These are phyloP conservation scores for Aptenodytes forsteri DNA, from an alignment of 2,113 vertebrate genomes.

Conservation along the genomic window DNA sequence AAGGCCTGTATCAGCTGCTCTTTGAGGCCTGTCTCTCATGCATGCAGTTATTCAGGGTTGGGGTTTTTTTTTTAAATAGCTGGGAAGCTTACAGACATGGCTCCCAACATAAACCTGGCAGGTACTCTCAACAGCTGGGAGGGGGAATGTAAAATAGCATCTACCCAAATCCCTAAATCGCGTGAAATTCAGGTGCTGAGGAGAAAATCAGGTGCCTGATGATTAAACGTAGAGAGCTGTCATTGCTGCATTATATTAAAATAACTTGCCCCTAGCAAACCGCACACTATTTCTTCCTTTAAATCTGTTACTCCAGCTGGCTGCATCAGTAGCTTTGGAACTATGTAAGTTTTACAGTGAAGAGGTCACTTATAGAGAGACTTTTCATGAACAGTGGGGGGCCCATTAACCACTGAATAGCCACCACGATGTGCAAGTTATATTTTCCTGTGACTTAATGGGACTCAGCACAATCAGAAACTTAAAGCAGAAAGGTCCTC, in stretches of 20 bases:
- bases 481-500: constrained; percentile 45
- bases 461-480: not conserved
- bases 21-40: not conserved
- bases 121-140: not conserved
- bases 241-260: constrained; percentile 74
- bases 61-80: constrained; percentile 62
- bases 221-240: constrained; percentile 70
- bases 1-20: not conserved
- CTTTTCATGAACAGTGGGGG: constrained; percentile 16
- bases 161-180: not conserved
- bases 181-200: constrained; percentile 56
- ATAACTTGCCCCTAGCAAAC: constrained; percentile 74
- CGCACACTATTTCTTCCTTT: constrained; percentile 56
- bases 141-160: constrained; percentile 30
- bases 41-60: constrained; percentile 4
- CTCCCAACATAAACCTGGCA: constrained; percentile 24
- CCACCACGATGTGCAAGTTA: not conserved
- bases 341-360: constrained; percentile 45
- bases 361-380: not conserved
- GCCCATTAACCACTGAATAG: constrained; percentile 54
- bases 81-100: constrained; percentile 32
- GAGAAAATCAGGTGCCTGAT: constrained; percentile 64
- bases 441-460: constrained; percentile 25
- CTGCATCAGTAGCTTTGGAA: constrained; percentile 63
- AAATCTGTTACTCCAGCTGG: constrained; percentile 68